Conservation (phyloP, 2,797 vertebrate genomes). For the Hylomyscus alleni region DNA sequence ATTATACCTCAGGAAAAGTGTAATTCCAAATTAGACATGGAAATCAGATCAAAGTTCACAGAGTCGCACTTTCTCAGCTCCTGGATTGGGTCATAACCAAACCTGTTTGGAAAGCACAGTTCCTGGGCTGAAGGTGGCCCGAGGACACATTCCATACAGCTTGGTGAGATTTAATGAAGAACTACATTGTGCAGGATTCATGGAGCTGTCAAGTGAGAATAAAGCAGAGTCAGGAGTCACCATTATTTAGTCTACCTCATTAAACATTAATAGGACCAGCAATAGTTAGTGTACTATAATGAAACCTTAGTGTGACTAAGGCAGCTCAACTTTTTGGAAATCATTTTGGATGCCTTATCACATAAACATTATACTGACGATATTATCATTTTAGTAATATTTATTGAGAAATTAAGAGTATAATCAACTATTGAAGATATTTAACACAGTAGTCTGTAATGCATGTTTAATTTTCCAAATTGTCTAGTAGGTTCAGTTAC, state of each 20-base stretch:
- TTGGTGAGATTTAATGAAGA: constrained; percentile 23
- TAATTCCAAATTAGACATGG: neutral
- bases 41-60: neutral
- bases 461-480: neutral
- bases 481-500: neutral
- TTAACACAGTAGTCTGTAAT: neutral
- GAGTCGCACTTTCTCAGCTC: neutral
- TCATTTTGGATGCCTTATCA: neutral
- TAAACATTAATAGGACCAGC: neutral
- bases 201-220: neutral
- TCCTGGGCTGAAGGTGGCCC: neutral
- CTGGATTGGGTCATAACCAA: neutral
- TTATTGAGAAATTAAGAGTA: neutral
- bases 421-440: neutral
- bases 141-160: neutral
- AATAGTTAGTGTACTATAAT: neutral
- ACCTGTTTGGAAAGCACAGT: neutral
- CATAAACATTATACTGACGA: neutral
- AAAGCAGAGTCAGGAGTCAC: neutral
- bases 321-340: neutral
- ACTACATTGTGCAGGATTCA: neutral
- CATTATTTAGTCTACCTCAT: neutral
- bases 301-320: neutral
- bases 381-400: neutral
- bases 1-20: neutral